phyloP scores from a whole-genome alignment of 2,797 vertebrate species.

The Sebastes jordani region DNA sequence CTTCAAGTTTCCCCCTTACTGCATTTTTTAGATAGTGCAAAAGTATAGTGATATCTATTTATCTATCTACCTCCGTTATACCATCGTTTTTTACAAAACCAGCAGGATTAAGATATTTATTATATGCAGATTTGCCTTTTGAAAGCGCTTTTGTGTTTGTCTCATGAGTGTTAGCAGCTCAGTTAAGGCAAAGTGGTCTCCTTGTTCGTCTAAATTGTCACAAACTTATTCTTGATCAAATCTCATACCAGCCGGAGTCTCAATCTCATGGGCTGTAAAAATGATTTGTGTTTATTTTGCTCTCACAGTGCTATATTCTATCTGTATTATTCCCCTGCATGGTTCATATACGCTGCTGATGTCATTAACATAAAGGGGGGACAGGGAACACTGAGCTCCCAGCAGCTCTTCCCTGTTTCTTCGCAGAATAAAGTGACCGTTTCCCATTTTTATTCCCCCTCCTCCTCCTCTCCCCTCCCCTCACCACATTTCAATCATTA shows the following conservation, averaged over 20 bases:
- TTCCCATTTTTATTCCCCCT: background rate
- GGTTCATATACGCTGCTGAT: conserved; percentile 20
- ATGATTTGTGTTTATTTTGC: conserved; percentile 34
- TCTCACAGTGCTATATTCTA: background rate
- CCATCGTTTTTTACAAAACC: background rate
- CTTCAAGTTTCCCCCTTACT: background rate
- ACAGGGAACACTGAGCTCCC: conserved; percentile 15
- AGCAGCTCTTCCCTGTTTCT: conserved; percentile 21
- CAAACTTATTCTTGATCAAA: conserved; percentile 26
- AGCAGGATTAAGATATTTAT: conserved; percentile 10
- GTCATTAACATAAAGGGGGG: conserved; percentile 28
- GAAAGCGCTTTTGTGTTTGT: background rate
- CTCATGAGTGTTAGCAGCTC: conserved; percentile 3
- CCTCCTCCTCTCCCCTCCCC: background rate
- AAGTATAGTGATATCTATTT: too few relatives aligned
- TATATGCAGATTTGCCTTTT: background rate
- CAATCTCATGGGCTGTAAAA: conserved; percentile 6
- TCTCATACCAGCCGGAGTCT: conserved; percentile 3
- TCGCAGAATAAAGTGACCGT: conserved; percentile 35
- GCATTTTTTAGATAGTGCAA: background rate
- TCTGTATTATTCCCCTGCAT: background rate
- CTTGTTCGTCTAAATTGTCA: conserved; percentile 19
- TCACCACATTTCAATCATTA: conserved; percentile 49
- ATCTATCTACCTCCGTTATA: background rate
- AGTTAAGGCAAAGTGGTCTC: conserved; percentile 1